Conservation (phyloP, 2,888 invertebrate species). For the Miltochrista miniata region DNA sequence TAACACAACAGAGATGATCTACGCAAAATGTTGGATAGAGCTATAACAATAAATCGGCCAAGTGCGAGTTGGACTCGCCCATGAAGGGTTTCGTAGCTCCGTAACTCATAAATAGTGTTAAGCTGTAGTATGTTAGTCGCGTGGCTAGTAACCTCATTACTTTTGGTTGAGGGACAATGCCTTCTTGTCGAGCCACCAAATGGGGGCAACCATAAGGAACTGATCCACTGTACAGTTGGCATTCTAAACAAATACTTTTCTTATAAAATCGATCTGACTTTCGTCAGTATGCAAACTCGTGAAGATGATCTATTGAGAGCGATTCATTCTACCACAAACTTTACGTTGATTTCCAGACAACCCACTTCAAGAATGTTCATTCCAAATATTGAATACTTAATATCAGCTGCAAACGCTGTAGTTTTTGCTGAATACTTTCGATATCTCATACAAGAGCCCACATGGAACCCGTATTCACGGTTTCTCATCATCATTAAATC, state of each 20-base stretch:
- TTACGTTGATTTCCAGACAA: slow-evolving; percentile 12
- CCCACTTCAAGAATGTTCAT: slow-evolving; percentile 4
- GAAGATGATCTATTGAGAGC: slow-evolving; percentile 15
- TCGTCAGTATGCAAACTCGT: slow-evolving; percentile 14
- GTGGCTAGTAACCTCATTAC: neutral
- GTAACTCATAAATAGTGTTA: neutral
- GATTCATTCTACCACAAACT: slow-evolving; percentile 11
- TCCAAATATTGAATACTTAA: slow-evolving; percentile 27
- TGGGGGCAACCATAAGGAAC: neutral
- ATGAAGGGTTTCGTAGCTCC: no score
- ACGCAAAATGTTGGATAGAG: no score
- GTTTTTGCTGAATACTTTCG: slow-evolving; percentile 9
- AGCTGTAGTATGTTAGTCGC: neutral
- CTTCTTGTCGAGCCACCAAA: neutral
- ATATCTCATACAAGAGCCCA: slow-evolving; percentile 30
- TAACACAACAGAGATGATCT: no score
- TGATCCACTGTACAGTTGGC: slow-evolving; percentile 10
- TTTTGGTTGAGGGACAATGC: neutral
- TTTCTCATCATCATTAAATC: slow-evolving; percentile 44
- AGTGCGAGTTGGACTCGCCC: no score
- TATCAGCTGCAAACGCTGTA: neutral
- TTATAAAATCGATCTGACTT: slow-evolving; percentile 20
- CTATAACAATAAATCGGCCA: no score
- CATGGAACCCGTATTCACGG: slow-evolving; percentile 52
- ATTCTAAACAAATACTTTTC: slow-evolving; percentile 19